Conservation (phyloP, 92 coral and sea anemone genomes). For the Bergia sp. region DNA sequence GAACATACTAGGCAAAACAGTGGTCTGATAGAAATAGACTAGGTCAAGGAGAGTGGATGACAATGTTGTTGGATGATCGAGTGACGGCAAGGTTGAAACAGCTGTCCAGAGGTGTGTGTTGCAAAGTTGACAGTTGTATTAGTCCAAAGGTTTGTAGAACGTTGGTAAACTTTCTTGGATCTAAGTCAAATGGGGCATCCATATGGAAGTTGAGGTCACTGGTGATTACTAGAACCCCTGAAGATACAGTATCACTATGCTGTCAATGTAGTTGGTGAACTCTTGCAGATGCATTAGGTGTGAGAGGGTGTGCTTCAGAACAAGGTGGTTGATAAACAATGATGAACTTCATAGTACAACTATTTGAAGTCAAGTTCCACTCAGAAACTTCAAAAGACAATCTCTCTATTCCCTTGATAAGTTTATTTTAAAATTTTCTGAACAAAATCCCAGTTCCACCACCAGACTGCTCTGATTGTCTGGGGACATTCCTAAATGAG, state of each 20-base stretch:
- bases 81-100: neutral
- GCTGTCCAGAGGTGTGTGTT: conserved; percentile 48
- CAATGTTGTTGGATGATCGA: neutral
- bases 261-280: conserved; percentile 42
- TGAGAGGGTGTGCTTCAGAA: neutral
- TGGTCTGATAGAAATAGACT: neutral
- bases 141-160: conserved; percentile 49
- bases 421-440: neutral
- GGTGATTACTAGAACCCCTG: conserved; percentile 48
- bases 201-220: conserved; percentile 52
- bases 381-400: neutral
- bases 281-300: conserved; percentile 30
- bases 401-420: neutral
- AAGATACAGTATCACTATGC: conserved; percentile 25
- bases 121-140: conserved; percentile 39
- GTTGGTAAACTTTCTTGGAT: conserved; percentile 33
- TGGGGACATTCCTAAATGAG: neutral
- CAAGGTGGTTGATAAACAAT: conserved; percentile 4
- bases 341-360: neutral
- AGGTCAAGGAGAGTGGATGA: neutral
- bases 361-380: too few relatives aligned
- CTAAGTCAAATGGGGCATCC: conserved; percentile 38
- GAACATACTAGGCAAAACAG: neutral
- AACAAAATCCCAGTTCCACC: conserved; percentile 10
- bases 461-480: neutral